Conservation (phyloP, 2,888 invertebrate species). For the Microctonus brassicae region DNA sequence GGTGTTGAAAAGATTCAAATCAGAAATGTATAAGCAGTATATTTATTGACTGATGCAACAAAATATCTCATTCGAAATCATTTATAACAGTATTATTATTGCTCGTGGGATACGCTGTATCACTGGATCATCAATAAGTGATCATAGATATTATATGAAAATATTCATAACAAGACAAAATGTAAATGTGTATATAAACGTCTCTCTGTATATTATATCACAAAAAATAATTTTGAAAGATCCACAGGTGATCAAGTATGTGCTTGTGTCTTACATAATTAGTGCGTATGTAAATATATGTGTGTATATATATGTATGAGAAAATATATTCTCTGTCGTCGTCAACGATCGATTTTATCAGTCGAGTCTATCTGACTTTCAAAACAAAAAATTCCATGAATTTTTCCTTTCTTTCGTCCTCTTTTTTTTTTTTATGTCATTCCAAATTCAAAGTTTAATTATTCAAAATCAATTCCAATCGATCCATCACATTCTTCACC, state of each 20-base stretch:
- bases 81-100: not conserved
- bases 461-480: slow-evolving; percentile 12
- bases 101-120: not conserved
- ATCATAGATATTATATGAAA: slow-evolving; percentile 4
- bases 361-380: slow-evolving; percentile 6
- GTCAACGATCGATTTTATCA: slow-evolving; percentile 9
- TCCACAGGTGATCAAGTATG: slow-evolving; percentile 31
- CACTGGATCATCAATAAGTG: slow-evolving; percentile 2
- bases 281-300: not conserved
- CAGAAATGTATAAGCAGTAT: not conserved
- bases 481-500: slow-evolving; percentile 15
- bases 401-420: not conserved
- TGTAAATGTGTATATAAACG: not conserved
- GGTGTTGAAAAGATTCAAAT: slow-evolving; percentile 60
- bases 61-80: not conserved
- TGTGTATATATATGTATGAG: too few relatives aligned
- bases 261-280: slow-evolving; percentile 26
- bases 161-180: not conserved
- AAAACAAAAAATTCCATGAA: slow-evolving; percentile 17
- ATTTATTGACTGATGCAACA: not conserved
- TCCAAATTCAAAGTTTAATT: not conserved
- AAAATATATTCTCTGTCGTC: not conserved
- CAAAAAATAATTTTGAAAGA: slow-evolving; percentile 36
- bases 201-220: not conserved
- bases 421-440: not conserved